phyloP scores from a whole-genome alignment of 2,797 vertebrate species.

The Martes flavigula region DNA sequence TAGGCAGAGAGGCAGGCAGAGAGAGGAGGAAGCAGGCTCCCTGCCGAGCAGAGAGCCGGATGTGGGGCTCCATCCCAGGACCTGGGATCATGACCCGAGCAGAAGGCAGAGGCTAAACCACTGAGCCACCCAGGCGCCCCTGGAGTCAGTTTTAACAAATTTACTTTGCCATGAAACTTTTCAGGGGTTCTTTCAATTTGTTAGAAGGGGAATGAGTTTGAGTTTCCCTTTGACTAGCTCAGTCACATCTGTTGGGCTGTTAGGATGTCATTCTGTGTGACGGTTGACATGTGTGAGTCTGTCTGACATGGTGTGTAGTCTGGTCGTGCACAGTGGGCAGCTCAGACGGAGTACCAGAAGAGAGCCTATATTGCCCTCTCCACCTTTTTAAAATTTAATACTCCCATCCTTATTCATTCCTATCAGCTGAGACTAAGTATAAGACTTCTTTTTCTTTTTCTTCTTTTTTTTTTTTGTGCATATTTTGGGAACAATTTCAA shows the following conservation, averaged over 20 bases:
- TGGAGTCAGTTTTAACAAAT: slow-evolving; percentile 2
- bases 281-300: neutral
- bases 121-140: no score
- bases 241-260: neutral
- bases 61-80: no score
- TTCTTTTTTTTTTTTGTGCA: neutral
- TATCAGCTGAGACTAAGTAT: neutral
- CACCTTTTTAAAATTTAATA: neutral
- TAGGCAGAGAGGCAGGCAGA: no score
- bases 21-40: no score
- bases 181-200: neutral
- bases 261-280: neutral
- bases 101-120: no score
- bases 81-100: no score
- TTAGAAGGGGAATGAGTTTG: neutral
- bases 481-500: neutral
- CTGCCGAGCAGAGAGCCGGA: no score
- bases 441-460: neutral
- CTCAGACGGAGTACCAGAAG: neutral
- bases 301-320: accelerated
- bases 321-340: neutral
- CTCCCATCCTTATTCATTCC: neutral
- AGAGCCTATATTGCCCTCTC: neutral
- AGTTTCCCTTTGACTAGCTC: neutral
- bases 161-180: neutral